Conservation (phyloP, 2,113 vertebrate species). For the Thalassoma bifasciatum region DNA sequence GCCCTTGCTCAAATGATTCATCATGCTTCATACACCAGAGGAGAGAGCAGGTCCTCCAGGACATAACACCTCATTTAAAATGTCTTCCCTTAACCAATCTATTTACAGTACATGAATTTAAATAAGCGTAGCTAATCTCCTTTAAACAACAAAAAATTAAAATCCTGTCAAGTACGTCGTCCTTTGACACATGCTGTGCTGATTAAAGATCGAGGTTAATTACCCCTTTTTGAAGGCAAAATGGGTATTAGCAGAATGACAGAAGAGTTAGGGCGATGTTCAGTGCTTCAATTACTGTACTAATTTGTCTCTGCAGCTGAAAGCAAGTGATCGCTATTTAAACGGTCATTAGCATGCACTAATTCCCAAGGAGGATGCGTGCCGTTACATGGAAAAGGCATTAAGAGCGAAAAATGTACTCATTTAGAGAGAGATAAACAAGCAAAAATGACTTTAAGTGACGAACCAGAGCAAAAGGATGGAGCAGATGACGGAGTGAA, state of each 20-base stretch:
- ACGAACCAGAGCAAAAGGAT: conserved; percentile 6
- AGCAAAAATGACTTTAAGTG: conserved; percentile 26
- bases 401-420: conserved; percentile 15
- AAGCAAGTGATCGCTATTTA: conserved; percentile 52
- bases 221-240: conserved; percentile 47
- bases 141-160: conserved; percentile 25
- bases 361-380: conserved; percentile 45
- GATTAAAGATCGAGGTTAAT: conserved; percentile 65
- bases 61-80: conserved; percentile 33
- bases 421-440: conserved; percentile 36
- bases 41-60: conserved; percentile 25
- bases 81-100: conserved; percentile 28
- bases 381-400: conserved; percentile 42
- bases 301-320: conserved; percentile 49
- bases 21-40: conserved; percentile 22
- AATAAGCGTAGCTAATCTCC: conserved; percentile 44
- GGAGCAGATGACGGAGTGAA: conserved; percentile 12
- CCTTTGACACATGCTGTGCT: conserved; percentile 27
- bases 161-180: conserved; percentile 9
- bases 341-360: conserved; percentile 50
- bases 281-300: conserved; percentile 37
- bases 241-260: conserved; percentile 32
- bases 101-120: conserved; percentile 31
- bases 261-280: conserved; percentile 10
- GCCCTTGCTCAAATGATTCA: conserved; percentile 30